phyloP scores from a whole-genome alignment of 92 coral and sea anemone genomes.

The Paramuricea clavata region DNA sequence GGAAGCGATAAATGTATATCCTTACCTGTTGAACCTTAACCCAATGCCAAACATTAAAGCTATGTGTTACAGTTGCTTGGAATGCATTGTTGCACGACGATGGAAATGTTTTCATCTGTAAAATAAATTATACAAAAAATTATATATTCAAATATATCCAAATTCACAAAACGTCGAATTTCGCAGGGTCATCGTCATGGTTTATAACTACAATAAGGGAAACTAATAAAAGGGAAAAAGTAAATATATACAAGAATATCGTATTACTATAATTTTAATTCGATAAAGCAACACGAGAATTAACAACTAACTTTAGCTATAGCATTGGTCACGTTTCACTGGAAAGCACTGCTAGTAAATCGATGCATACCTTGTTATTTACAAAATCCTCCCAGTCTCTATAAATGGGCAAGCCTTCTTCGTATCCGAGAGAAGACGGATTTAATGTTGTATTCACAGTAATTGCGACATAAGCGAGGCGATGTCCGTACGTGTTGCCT shows the following conservation, averaged over 20 bases:
- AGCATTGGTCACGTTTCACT: no score
- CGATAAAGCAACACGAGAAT: no score
- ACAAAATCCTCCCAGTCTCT: constrained; percentile 81
- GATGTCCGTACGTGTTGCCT: constrained; percentile 87
- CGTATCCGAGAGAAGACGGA: constrained; percentile 59
- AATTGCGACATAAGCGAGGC: constrained; percentile 71
- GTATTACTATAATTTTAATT: no score
- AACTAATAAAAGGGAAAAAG: no score
- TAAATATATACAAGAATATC: no score
- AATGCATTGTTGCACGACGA: constrained; percentile 90
- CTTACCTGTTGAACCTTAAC: constrained; percentile 91
- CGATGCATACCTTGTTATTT: constrained; percentile 63
- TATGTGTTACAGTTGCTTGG: constrained; percentile 81
- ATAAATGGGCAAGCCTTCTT: constrained; percentile 70
- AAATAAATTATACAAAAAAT: background rate
- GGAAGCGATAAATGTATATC: background rate
- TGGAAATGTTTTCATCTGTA: constrained; percentile 85
- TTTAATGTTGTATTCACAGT: constrained; percentile 74
- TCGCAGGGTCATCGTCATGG: no score
- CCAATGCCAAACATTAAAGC: constrained; percentile 92
- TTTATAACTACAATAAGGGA: no score
- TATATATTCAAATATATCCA: no score
- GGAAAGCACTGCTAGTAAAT: background rate
- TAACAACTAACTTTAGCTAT: no score
- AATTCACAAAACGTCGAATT: no score